phyloP scores from a whole-genome alignment of 2,113 vertebrate genomes.

The Zeus faber region DNA sequence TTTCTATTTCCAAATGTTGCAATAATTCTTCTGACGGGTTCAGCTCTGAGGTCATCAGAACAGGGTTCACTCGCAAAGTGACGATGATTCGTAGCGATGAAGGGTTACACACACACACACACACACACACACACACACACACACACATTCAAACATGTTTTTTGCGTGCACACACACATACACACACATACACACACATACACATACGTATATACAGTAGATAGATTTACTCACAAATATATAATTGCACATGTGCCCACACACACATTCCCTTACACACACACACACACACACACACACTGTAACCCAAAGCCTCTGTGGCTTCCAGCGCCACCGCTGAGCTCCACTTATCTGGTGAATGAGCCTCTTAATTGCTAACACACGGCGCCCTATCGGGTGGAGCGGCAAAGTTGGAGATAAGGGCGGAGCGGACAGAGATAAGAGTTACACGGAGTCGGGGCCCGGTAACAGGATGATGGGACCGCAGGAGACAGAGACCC shows the following conservation, averaged over 20 bases:
- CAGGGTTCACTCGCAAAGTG: too few species aligned
- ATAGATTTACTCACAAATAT: background rate
- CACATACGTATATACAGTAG: background rate
- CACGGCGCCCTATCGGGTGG: conserved; percentile 64
- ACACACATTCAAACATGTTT: background rate
- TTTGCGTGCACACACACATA: too few species aligned
- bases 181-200: background rate
- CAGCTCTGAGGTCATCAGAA: too few species aligned
- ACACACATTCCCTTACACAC: too few species aligned
- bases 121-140: background rate
- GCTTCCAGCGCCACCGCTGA: conserved; percentile 59
- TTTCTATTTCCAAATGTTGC: too few species aligned
- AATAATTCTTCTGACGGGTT: too few species aligned
- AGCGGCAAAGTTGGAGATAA: conserved; percentile 66
- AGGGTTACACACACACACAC: background rate
- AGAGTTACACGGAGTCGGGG: conserved; percentile 68
- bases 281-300: background rate
- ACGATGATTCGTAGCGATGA: too few species aligned
- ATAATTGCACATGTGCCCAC: background rate
- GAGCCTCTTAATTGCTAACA: conserved; percentile 72
- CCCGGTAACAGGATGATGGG: conserved; percentile 68
- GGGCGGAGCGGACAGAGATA: too few species aligned
- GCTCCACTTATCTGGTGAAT: conserved; percentile 67
- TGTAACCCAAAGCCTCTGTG: conserved; percentile 67
- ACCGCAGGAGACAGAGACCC: conserved; percentile 64